Evolutionary conservation across 2,888 invertebrate species (phyloP), one percentile per base, ranked within the genome.

Genomic region (Spialia ferax): DNA sequence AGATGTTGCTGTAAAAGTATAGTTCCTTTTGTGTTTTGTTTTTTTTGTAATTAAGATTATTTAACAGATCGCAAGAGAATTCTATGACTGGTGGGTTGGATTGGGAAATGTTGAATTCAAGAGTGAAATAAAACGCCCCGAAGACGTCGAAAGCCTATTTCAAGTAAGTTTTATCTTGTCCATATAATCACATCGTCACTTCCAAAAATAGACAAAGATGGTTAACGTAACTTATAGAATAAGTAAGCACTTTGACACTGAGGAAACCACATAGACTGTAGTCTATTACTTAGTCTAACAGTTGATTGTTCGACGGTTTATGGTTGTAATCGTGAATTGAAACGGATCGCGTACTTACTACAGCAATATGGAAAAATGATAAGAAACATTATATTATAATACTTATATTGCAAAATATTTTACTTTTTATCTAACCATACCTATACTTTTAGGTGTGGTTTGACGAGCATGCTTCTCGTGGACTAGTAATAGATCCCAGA

Each of bases 121-220:
- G 79, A 87, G 88, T 75, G 87, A 94, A 84, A 89, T 91, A 67
- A 82, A 89, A 84, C 75, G 94, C 76, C 94, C 94, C 11, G 93
- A 94, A 79, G 93, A 94, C 69, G 92, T 95, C 29, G 92, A 94
- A 80, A 92, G 93, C 63, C 86, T 95, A 75, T 95, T 95, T 76
- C 94, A 94, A 81, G 94, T 95, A 80, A 62, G 68, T 59, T 10
- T 20, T 10, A 8, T 20, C 10, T 20, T 42, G n/a, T 63, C 35
- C 50, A 1, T n/a, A 11, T 29, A 29, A 29, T 11, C 11, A 32
- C 11, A 32, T 11, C 2, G 32, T 32, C 2, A 32, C 8, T 2
- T 32, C 32, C 11, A 2, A 11, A 32, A 8, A 29, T 6, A 7
- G 8, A 6, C 29, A 29, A 29, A 6, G 29, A 32, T 11, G 2